Evolutionary conservation across 1,140 invertebrate species (phyloP).

Genomic region (Antheraea pernyi): DNA sequence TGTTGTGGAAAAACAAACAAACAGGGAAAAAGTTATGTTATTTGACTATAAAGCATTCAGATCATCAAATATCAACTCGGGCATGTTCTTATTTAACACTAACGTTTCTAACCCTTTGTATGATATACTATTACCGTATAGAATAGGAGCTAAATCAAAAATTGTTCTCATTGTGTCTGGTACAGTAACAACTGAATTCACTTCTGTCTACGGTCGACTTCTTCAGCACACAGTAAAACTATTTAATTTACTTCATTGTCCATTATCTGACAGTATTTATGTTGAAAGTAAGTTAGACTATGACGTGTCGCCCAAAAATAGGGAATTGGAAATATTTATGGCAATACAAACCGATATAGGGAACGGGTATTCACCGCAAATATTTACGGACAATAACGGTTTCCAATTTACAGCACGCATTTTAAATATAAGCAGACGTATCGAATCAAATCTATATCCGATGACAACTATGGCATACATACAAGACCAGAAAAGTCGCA

Average conservation of each 20-base stretch:
- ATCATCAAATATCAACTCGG: slow-evolving; percentile 49
- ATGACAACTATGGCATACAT: slow-evolving; percentile 91
- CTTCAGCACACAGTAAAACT: slow-evolving; percentile 85
- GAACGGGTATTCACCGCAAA: slow-evolving; percentile 84
- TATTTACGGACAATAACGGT: slow-evolving; percentile 94
- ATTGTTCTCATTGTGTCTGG: slow-evolving; percentile 87
- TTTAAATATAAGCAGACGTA: slow-evolving; percentile 61
- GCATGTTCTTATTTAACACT: slow-evolving; percentile 62
- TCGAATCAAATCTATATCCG: slow-evolving; percentile 95
- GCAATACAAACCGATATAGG: slow-evolving; percentile 86
- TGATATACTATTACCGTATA: slow-evolving; percentile 49
- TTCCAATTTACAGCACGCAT: slow-evolving; percentile 80
- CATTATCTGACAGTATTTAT: slow-evolving; percentile 82
- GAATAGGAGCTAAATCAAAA: slow-evolving; percentile 69
- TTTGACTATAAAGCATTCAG: slow-evolving; percentile 62
- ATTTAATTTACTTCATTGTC: slow-evolving; percentile 81
- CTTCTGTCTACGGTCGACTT: slow-evolving; percentile 84
- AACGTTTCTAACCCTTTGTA: slow-evolving; percentile 48
- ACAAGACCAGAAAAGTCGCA: slow-evolving; percentile 85
- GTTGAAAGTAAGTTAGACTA: slow-evolving; percentile 87
- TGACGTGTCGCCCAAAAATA: slow-evolving; percentile 84
- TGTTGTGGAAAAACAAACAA: slow-evolving; percentile 51
- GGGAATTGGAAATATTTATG: slow-evolving; percentile 92
- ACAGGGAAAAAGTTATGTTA: slow-evolving; percentile 36
- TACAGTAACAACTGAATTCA: slow-evolving; percentile 85